Evolutionary conservation across 2,888 invertebrate species (phyloP), one percentile per base, ranked within the genome.

Genomic region (Epicampocera succincta): DNA sequence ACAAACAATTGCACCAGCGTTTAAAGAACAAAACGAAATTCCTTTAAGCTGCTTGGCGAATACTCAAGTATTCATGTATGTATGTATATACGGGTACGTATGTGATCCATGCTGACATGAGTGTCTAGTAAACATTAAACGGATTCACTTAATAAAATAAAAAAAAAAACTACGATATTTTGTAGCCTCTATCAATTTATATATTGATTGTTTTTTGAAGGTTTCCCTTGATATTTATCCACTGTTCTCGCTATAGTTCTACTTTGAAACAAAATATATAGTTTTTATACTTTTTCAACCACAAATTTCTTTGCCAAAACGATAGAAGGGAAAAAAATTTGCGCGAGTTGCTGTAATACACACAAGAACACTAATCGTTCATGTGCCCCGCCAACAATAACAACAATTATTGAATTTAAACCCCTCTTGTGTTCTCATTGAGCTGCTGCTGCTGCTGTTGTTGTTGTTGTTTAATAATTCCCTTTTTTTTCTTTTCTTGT

Each of bases 31-130:
- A 38, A 58, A 77, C 68, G 38, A 73, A 69, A 77, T 58, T 81
- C 76, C 76, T 68, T 63, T 48, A 65, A 78, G 61, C 44, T 44
- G 46, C 38, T 75, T 76, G 63, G 75, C 68, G 54, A 68, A 76
- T 61, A 46, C 68, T 60, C 60, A 76, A 12, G 61, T 48, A 58
- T 21, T 50, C 44, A 15, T 17, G 29, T 13, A 4, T 17, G 8
- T 15, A 15, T 9, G 17, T 15, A 2, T 15, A 9, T 9, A 46
- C 17, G 2, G n/a, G 0, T 12, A 38, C 12, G 9, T n/a, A n/a
- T n/a, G n/a, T n/a, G n/a, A n/a, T n/a, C n/a, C 3, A 25, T 52
- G 8, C 8, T 17, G 9, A 25, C 17, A 11, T 6, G 56, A 40
- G 6, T 58, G 17, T 33, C 15, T 61, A 12, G 6, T 29, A 29